Conservation (phyloP, 2,113 vertebrate species). For the Antechinus flavipes region DNA sequence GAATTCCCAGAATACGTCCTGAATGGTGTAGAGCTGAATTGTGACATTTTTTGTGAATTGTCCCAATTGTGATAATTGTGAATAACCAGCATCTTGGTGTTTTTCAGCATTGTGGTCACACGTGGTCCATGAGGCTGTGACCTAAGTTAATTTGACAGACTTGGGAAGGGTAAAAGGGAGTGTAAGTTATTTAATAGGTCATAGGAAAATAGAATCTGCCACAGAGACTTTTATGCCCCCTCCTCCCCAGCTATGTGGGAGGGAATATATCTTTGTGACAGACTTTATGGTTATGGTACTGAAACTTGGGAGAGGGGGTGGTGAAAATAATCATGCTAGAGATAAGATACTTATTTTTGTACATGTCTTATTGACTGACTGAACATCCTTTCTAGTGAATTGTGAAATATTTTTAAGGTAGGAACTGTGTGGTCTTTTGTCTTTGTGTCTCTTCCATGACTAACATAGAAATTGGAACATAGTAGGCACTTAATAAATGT, state of each 20-base stretch:
- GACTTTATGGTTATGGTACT: neutral
- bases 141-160: neutral
- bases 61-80: neutral
- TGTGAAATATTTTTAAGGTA: neutral
- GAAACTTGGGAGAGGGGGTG: neutral
- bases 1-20: neutral
- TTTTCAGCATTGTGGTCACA: neutral
- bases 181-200: neutral
- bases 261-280: neutral
- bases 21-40: neutral
- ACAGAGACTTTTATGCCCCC: neutral
- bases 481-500: neutral
- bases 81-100: neutral
- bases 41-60: neutral
- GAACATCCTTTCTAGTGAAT: neutral
- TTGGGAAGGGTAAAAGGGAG: neutral
- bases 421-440: neutral
- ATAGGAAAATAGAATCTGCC: neutral
- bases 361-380: neutral
- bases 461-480: neutral
- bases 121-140: neutral
- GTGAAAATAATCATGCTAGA: neutral
- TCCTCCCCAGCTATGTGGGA: neutral
- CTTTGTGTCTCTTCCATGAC: neutral
- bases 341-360: constrained; percentile 4